Base-by-base conservation (phyloP, 2,113 vertebrate genomes). In the Semnornis frantzii region DNA sequence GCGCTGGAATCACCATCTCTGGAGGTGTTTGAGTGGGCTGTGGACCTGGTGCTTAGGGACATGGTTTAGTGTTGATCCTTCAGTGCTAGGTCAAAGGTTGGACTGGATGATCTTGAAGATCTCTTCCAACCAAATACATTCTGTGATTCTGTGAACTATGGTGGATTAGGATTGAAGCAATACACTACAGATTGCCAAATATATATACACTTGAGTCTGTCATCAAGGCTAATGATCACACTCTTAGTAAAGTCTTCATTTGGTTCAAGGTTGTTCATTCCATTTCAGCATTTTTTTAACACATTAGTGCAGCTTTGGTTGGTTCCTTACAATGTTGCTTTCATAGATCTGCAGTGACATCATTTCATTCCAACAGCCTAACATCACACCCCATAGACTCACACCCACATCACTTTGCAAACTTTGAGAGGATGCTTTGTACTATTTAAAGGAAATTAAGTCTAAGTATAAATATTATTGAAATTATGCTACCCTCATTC, bases 391-490 rank as follows among this genome's bases (percentile, higher is more conserved):
- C 64, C 60, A 12, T 23, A 85, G 71, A 77, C 78, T 89, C 58
- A 66, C 82, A 52, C 89, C 93, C 85, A 93, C 79, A 85, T 95
- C 0, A 94, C 80, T 94, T 87, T 75, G 58, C 91, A 87, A 91
- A 81, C 89, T 87, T 68, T 92, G 87, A 94, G 87, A 50, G 82
- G 78, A 91, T 94, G 62, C 69, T 88, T 90, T 95, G 94, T 94
- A n/a, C 72, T 81, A 15, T 59, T 82, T 79, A 59, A 96, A 94
- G 92, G 82, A 94, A 96, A 95, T 92, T 89, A 94, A 68, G 30
- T 31, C 79, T 4, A 69, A 90, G 81, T 52, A 59, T 90, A 94
- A 96, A 94, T 70, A 86, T 94, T 85, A 85, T 69, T 60, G 62
- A 91, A 94, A 75, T 91, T 85, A 65, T 60, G 75, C 37, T 69